These are phyloP conservation scores for Netelia virgata DNA, from an alignment of 2,888 invertebrate genomes.

Conservation along the genomic window DNA sequence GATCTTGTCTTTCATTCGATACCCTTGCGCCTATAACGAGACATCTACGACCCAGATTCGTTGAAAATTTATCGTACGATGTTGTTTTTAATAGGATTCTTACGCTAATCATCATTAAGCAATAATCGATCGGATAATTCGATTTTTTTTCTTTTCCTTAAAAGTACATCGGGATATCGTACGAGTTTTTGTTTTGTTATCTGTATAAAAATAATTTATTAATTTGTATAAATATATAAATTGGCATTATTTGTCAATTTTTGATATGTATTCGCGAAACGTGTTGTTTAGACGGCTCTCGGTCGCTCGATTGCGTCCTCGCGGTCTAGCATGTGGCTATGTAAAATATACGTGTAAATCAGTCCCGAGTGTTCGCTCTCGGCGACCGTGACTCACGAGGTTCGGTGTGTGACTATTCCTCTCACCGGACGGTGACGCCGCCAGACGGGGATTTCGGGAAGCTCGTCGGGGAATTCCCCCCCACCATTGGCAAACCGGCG, in stretches of 20 bases:
- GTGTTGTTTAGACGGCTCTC: conserved; percentile 53
- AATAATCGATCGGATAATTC: background rate
- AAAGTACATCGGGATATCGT: background rate
- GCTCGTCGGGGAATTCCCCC: conserved; percentile 78
- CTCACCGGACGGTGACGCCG: conserved; percentile 81
- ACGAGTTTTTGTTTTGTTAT: too few species aligned
- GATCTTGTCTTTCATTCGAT: conserved; percentile 1
- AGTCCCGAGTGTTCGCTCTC: conserved; percentile 36
- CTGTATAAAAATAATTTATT: too few species aligned
- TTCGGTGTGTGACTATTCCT: conserved; percentile 71
- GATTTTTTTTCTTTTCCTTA: background rate
- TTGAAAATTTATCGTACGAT: background rate
- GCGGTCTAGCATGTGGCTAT: conserved; percentile 36
- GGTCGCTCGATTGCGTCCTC: conserved; percentile 45
- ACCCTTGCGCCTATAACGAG: background rate
- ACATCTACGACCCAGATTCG: background rate
- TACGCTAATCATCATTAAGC: background rate
- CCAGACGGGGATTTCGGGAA: conserved; percentile 83
- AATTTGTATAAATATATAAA: too few species aligned
- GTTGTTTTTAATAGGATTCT: background rate
- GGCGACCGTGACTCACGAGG: conserved; percentile 79
- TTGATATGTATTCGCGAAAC: background rate
- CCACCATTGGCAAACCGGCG: conserved; percentile 59
- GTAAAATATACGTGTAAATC: conserved; percentile 11
- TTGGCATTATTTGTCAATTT: too few species aligned